A percentile compares a stretch with the other conserved stretches of the same genome.
These are phyloP conservation scores for Drosophila conformis DNA, from an alignment of 2,888 invertebrate genomes.

Conservation along the genomic window DNA sequence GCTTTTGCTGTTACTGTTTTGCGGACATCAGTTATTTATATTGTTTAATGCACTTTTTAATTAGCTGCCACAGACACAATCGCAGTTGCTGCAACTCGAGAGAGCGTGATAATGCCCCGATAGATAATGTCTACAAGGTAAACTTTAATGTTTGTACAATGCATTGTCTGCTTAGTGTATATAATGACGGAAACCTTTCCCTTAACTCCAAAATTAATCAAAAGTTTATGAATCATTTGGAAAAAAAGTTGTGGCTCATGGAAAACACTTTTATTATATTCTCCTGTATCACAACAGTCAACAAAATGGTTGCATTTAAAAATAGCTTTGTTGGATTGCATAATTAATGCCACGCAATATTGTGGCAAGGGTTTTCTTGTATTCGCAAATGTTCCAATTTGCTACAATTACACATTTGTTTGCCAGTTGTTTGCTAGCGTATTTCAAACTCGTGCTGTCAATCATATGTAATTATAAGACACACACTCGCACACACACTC, in stretches of 20 bases:
- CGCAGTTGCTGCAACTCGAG: neutral
- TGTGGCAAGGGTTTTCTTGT: neutral
- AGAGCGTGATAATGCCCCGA: neutral
- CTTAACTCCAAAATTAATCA: neutral
- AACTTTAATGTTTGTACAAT: neutral
- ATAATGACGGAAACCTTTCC: neutral
- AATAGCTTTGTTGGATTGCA: neutral
- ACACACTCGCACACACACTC: constrained; percentile 14
- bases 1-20: constrained; percentile 1
- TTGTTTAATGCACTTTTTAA: constrained; percentile 50
- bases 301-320: neutral
- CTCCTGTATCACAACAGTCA: neutral
- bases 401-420: constrained; percentile 31
- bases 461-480: constrained; percentile 63
- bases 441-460: constrained; percentile 47
- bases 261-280: neutral
- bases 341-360: neutral
- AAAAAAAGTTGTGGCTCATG: neutral
- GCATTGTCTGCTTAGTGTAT: neutral
- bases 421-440: constrained; percentile 13
- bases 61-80: constrained; percentile 24
- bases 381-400: constrained; percentile 22
- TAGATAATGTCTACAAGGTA: neutral
- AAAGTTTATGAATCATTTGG: neutral
- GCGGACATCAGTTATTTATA: constrained; percentile 69